These are phyloP conservation scores for Osedax fenrisi DNA, from an alignment of 2,888 invertebrate genomes.

Conservation along the genomic window DNA sequence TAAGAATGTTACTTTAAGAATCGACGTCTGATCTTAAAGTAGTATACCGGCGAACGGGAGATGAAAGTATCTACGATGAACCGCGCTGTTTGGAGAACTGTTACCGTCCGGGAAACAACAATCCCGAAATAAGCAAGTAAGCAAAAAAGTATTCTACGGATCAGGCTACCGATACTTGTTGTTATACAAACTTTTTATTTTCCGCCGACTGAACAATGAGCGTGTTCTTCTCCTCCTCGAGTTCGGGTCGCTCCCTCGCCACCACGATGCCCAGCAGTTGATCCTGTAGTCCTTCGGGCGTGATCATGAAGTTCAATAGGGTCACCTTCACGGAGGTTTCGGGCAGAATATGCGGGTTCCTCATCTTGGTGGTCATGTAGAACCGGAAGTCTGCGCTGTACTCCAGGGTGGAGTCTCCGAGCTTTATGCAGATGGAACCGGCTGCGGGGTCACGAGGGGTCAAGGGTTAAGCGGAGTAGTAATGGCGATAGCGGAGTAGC, in stretches of 20 bases:
- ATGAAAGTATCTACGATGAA: too few species aligned
- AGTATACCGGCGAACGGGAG: too few species aligned
- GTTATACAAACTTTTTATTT: slow-evolving; percentile 52
- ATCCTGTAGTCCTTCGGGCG: slow-evolving; percentile 52
- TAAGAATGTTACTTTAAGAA: too few species aligned
- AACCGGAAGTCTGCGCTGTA: slow-evolving; percentile 52
- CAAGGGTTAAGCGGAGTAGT: too few species aligned
- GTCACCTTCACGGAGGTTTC: slow-evolving; percentile 53
- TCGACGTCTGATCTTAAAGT: too few species aligned
- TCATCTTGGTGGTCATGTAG: slow-evolving; percentile 52
- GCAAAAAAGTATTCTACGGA: too few species aligned
- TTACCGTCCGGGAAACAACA: too few species aligned
- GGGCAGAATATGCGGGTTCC: slow-evolving; percentile 52
- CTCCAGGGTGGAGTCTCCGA: slow-evolving; percentile 52
- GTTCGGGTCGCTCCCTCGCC: slow-evolving; percentile 50
- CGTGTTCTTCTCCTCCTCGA: slow-evolving; percentile 52
- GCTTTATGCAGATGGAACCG: slow-evolving; percentile 48
- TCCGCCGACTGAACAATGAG: slow-evolving; percentile 52
- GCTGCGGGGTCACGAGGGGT: too few species aligned
- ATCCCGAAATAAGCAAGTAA: too few species aligned
- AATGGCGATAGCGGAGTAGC: too few species aligned
- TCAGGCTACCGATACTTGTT: too few species aligned
- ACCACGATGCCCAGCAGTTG: slow-evolving; percentile 52
- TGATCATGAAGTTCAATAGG: slow-evolving; percentile 53
- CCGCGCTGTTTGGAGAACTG: too few species aligned